Evolutionary conservation across 2,888 invertebrate genomes (phyloP).

Genomic region (Lepeophtheirus nordmannii): DNA sequence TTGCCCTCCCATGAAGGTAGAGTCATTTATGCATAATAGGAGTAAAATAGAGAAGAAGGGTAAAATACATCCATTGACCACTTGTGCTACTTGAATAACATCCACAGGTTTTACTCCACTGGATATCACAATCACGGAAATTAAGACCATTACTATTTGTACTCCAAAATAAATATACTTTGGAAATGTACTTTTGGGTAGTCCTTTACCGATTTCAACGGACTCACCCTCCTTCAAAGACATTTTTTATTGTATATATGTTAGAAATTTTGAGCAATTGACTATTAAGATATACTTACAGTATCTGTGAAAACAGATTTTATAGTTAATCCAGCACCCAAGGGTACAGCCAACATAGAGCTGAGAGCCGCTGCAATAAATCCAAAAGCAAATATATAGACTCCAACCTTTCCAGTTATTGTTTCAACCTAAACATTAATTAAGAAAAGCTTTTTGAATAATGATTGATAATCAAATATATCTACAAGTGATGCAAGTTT

Average conservation of each 20-base stretch:
- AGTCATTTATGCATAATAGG: slow-evolving; percentile 19
- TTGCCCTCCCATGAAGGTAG: slow-evolving; percentile 13
- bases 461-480: background rate
- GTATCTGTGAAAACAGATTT: slow-evolving; percentile 14
- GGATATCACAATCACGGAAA: slow-evolving; percentile 1
- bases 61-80: slow-evolving; percentile 17
- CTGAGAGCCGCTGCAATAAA: slow-evolving; percentile 21
- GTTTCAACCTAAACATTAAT: background rate
- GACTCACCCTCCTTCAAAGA: background rate
- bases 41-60: slow-evolving; percentile 20
- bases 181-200: background rate
- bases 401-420: slow-evolving; percentile 1
- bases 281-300: background rate
- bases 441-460: background rate
- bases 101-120: background rate
- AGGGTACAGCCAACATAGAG: slow-evolving; percentile 22
- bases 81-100: slow-evolving; percentile 14
- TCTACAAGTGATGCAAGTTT: background rate
- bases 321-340: slow-evolving; percentile 13
- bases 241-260: too few relatives aligned
- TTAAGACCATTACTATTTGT: slow-evolving; percentile 13
- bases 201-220: background rate
- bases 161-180: slow-evolving; percentile 5
- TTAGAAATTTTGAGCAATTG: background rate
- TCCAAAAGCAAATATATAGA: slow-evolving; percentile 13